A percentile compares a stretch with the other conserved stretches of the same genome.
Evolutionary conservation across 2,888 invertebrate genomes (phyloP).

Genomic region (Pecten maximus): DNA sequence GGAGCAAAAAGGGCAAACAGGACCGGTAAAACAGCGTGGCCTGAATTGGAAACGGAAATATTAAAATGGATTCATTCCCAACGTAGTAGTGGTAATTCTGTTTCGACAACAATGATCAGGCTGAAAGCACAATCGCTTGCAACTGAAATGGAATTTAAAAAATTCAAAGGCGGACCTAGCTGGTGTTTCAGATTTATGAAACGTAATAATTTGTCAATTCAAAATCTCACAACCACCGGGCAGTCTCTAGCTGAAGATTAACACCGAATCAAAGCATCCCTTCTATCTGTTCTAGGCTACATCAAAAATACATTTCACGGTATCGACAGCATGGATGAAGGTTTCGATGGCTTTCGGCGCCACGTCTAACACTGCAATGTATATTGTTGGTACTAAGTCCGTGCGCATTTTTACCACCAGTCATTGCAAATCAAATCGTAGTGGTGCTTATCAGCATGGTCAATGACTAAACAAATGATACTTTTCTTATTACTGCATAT

Average conservation of each 20-base stretch:
- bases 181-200: conserved; percentile 7
- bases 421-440: no score
- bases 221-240: not conserved
- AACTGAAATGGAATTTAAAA: not conserved
- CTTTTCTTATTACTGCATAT: no score
- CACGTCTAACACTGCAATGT: no score
- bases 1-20: not conserved
- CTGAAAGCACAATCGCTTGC: not conserved
- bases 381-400: no score
- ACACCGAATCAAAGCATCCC: no score
- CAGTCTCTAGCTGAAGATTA: not conserved
- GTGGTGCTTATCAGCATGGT: no score
- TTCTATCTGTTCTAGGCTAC: no score
- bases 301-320: no score
- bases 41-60: conserved; percentile 7
- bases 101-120: not conserved
- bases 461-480: no score
- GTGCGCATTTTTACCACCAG: no score
- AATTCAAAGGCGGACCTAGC: not conserved
- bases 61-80: not conserved
- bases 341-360: no score
- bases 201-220: not conserved
- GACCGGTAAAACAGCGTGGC: not conserved
- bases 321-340: no score
- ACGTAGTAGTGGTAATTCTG: not conserved